Percentiles rank a stretch among this genome's conserved stretches.
phyloP scores from a whole-genome alignment of 2,113 vertebrate genomes.

The Spheniscus mendiculus region DNA sequence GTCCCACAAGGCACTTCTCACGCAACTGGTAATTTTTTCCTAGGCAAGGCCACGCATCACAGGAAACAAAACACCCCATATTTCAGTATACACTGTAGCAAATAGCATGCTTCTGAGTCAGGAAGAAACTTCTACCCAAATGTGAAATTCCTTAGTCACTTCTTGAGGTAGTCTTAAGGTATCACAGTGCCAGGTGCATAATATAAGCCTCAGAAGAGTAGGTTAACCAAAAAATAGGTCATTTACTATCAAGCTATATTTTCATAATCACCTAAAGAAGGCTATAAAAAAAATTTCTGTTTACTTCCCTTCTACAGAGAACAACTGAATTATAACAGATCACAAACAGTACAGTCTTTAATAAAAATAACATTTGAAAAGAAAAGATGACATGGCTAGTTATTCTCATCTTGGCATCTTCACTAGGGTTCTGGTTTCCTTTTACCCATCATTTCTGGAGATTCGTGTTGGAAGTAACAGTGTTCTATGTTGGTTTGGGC shows the following conservation, averaged over 20 bases:
- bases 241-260: background rate
- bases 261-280: background rate
- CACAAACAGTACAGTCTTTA: background rate
- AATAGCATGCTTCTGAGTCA: background rate
- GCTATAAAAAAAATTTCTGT: background rate
- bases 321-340: background rate
- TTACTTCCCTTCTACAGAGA: background rate
- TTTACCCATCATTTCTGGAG: background rate
- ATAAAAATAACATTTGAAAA: background rate
- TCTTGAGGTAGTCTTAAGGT: background rate
- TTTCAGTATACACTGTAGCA: background rate
- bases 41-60: background rate
- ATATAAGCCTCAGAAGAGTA: background rate
- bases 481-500: background rate
- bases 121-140: background rate
- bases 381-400: background rate
- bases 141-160: background rate
- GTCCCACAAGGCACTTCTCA: background rate
- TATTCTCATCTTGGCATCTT: background rate
- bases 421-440: background rate
- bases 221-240: background rate
- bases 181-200: background rate
- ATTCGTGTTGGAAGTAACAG: background rate
- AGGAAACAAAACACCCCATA: background rate
- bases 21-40: background rate